Evolutionary conservation across 2,888 invertebrate species (phyloP).

Genomic region (Poecilus cupreus): DNA sequence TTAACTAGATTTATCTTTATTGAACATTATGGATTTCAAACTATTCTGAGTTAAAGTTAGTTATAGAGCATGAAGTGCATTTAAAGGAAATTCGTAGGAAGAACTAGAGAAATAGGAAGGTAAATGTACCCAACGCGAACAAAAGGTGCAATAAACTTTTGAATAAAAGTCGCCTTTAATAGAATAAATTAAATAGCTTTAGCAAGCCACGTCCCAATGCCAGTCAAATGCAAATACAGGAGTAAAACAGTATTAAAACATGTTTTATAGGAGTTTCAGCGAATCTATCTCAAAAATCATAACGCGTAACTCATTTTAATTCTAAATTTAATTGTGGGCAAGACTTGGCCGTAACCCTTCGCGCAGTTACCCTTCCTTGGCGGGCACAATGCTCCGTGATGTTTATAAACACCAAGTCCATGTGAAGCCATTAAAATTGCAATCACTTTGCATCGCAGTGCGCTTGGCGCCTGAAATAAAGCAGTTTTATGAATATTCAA

Average conservation of each 20-base stretch:
- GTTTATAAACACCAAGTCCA: conserved; percentile 41
- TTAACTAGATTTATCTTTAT: too few species aligned
- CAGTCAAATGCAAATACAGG: too few species aligned
- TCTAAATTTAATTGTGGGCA: conserved; percentile 21
- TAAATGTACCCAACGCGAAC: too few species aligned
- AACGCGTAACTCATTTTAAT: conserved; percentile 27
- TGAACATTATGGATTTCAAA: too few species aligned
- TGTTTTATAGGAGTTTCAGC: background rate
- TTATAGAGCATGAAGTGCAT: too few species aligned
- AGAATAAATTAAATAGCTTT: too few species aligned
- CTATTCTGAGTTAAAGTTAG: too few species aligned
- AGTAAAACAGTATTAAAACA: background rate
- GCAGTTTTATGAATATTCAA: conserved; percentile 50
- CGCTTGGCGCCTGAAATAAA: conserved; percentile 40
- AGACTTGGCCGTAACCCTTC: background rate
- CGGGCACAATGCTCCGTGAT: conserved; percentile 13
- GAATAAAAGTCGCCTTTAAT: too few species aligned
- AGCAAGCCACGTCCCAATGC: too few species aligned
- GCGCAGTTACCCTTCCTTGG: conserved; percentile 2
- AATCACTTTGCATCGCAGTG: conserved; percentile 45
- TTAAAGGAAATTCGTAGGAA: too few species aligned
- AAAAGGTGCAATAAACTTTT: too few species aligned
- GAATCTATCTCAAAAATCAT: conserved; percentile 16
- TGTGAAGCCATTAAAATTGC: conserved; percentile 51
- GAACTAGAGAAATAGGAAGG: too few species aligned